A percentile compares a stretch with the other conserved stretches of the same genome.
phyloP scores from a whole-genome alignment of 2,797 vertebrate species.

The Alosa sapidissima region DNA sequence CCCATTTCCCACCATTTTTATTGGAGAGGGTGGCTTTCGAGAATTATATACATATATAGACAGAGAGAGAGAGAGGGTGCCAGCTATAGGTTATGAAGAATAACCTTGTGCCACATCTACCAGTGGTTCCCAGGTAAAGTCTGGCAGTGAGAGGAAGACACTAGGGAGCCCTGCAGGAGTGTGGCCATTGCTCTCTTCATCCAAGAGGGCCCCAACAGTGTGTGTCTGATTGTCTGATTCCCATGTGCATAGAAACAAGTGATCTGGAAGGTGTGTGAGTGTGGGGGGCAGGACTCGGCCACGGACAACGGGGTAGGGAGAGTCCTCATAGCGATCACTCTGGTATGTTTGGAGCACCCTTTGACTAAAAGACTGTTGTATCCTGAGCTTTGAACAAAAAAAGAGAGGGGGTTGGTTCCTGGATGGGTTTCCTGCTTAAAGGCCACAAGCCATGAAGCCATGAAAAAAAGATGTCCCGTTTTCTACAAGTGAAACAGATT shows the following conservation, averaged over 20 bases:
- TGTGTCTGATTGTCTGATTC: neutral
- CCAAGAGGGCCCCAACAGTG: neutral
- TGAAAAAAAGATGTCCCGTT: slow-evolving; percentile 9
- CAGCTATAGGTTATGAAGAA: neutral
- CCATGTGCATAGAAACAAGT: slow-evolving; percentile 10
- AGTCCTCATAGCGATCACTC: slow-evolving; percentile 21
- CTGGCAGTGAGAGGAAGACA: neutral
- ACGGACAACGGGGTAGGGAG: neutral
- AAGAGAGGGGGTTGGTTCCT: slow-evolving; percentile 24
- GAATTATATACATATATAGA: neutral
- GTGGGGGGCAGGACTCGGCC: neutral
- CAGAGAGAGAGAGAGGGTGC: neutral
- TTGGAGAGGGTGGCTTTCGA: neutral
- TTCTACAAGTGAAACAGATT: neutral
- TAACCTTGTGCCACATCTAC: neutral
- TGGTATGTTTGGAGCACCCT: slow-evolving; percentile 46
- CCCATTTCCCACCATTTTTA: neutral
- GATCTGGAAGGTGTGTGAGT: neutral
- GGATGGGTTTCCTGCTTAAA: slow-evolving; percentile 32
- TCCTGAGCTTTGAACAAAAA: slow-evolving; percentile 68
- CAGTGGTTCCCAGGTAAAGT: neutral
- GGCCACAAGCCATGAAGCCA: slow-evolving; percentile 17
- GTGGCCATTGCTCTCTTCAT: neutral
- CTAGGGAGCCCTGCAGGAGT: neutral
- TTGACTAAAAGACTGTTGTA: slow-evolving; percentile 67